Evolutionary conservation across 2,888 invertebrate species (phyloP).

Genomic region (Hermodice carunculata): DNA sequence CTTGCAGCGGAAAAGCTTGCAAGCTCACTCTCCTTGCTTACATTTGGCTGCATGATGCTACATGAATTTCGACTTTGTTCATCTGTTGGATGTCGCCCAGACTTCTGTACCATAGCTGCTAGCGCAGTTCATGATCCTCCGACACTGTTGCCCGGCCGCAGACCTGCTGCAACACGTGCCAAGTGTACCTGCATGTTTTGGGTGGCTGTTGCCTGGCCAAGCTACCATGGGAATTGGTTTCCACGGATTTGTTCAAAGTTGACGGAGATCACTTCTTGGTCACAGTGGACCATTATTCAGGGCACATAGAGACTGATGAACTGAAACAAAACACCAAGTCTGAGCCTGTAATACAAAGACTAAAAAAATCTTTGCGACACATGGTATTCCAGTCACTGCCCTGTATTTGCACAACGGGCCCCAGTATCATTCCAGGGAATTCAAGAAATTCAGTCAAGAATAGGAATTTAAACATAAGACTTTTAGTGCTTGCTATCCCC

Average conservation of each 20-base stretch:
- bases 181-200: too few relatives aligned
- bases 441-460: background rate
- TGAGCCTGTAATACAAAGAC: background rate
- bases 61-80: too few relatives aligned
- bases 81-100: too few relatives aligned
- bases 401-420: background rate
- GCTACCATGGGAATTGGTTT: too few relatives aligned
- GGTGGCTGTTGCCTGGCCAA: too few relatives aligned
- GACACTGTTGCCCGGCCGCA: too few relatives aligned
- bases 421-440: background rate
- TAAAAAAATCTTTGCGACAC: background rate
- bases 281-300: background rate
- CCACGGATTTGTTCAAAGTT: slow-evolving; percentile 10
- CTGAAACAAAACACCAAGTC: background rate
- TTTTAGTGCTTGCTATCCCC: background rate
- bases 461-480: background rate
- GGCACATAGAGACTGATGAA: background rate
- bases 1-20: too few relatives aligned
- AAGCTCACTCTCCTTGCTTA: too few relatives aligned
- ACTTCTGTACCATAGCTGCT: too few relatives aligned
- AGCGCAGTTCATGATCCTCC: too few relatives aligned
- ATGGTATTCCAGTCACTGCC: background rate
- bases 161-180: too few relatives aligned
- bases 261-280: background rate
- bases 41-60: too few relatives aligned